These are phyloP conservation scores for Zaprionus vittiger DNA, from an alignment of 1,140 invertebrate species.

Conservation along the genomic window DNA sequence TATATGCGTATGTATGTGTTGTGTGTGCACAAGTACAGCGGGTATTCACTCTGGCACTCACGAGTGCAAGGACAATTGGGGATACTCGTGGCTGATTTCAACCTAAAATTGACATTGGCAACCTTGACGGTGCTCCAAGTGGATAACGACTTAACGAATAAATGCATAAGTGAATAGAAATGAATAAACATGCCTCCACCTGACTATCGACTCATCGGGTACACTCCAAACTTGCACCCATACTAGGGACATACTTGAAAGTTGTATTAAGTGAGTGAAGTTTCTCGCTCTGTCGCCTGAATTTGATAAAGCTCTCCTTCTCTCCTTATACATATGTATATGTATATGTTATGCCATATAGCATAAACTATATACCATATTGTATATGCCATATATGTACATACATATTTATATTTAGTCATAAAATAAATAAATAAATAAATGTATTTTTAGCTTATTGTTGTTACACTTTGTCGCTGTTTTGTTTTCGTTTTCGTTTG, in stretches of 20 bases:
- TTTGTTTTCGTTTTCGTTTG: slow-evolving; percentile 9
- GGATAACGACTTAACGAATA: not conserved
- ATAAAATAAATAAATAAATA: not conserved
- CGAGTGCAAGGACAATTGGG: not conserved
- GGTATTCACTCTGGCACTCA: not conserved
- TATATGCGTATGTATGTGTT: not conserved
- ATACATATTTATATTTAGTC: slow-evolving; percentile 8
- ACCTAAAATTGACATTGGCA: not conserved
- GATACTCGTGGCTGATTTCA: not conserved
- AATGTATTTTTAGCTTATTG: slow-evolving; percentile 40
- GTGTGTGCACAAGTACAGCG: not conserved
- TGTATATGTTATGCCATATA: not conserved
- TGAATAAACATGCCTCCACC: not conserved
- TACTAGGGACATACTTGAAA: not conserved
- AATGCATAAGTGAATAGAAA: not conserved
- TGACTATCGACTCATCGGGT: not conserved
- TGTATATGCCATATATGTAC: not conserved
- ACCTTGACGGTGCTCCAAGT: not conserved
- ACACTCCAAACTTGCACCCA: not conserved
- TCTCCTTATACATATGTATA: not conserved
- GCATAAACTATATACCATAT: not conserved
- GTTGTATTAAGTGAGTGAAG: not conserved
- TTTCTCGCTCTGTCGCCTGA: slow-evolving; percentile 5
- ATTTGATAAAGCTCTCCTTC: slow-evolving; percentile 36
- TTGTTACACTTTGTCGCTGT: slow-evolving; percentile 33